A percentile compares a stretch with the other conserved stretches of the same genome.
Evolutionary conservation across 2,888 invertebrate genomes (phyloP).

Genomic region (Ornithoptera priamus): DNA sequence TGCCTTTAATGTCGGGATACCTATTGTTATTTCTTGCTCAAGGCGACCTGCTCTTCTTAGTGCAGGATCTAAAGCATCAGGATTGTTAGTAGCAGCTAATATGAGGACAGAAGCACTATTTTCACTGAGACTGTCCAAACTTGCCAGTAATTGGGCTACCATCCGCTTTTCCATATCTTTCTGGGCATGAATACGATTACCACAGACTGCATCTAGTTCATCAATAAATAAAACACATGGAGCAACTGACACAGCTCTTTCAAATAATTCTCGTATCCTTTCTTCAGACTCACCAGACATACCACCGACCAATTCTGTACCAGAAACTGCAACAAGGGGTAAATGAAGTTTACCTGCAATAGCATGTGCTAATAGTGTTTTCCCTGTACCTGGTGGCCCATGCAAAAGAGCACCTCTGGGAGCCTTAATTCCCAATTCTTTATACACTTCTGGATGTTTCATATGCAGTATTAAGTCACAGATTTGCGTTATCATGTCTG

Average conservation of each 20-base stretch:
- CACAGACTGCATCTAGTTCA: constrained; percentile 97
- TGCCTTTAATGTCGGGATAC: constrained; percentile 93
- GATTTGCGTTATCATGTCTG: constrained; percentile 84
- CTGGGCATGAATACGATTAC: constrained; percentile 92
- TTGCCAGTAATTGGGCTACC: constrained; percentile 94
- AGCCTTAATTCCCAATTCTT: constrained; percentile 89
- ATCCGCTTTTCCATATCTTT: constrained; percentile 98
- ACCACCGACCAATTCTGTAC: constrained; percentile 95
- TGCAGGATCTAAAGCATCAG: constrained; percentile 95
- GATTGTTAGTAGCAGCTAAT: constrained; percentile 97
- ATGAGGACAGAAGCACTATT: constrained; percentile 85
- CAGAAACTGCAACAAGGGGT: constrained; percentile 92
- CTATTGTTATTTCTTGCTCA: constrained; percentile 95
- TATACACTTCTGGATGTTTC: constrained; percentile 94
- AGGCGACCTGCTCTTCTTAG: constrained; percentile 95
- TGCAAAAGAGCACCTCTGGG: constrained; percentile 95
- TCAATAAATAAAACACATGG: constrained; percentile 96
- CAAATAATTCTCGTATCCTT: constrained; percentile 93
- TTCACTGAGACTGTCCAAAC: constrained; percentile 88
- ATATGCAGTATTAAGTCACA: constrained; percentile 91
- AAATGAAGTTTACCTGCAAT: constrained; percentile 92
- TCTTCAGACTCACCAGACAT: constrained; percentile 98
- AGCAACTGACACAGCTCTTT: constrained; percentile 86
- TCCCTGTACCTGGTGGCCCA: constrained; percentile 98
- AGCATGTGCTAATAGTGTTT: constrained; percentile 89